Base-by-base conservation (phyloP, 2,113 vertebrate genomes). In the Paedocypris sp. region DNA sequence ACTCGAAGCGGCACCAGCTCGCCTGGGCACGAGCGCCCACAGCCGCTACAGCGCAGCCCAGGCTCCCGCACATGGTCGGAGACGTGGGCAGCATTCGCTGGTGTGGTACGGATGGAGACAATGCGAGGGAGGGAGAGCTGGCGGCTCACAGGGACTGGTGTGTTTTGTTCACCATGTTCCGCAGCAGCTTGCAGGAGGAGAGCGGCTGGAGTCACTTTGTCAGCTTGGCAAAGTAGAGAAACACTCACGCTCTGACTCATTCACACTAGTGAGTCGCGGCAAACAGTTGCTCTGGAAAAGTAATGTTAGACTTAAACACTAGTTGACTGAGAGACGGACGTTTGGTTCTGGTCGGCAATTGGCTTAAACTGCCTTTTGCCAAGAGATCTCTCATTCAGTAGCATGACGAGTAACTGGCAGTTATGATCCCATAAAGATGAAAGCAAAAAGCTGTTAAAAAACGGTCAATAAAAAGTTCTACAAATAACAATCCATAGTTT, bases 1-100 rank as follows among this genome's bases (percentile, higher is more conserved):
- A 61, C 66, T 66, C 68, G 43, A 75, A 75, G 79, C 73, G 59
- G 67, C 75, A 72, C 58, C 65, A 72, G 64, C 63, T 53, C 57
- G 62, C 62, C 52, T 53, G 62, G 58, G 66, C 67, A 68, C 54
- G 62, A 61, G 66, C 62, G 67, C 66, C 62, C 72, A 66, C 56
- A 58, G 58, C 54, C 58, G 71, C 68, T 69, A 45, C 59, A 49
- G 62, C 43, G 49, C 45, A 26, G 66, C 62, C 60, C 67, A 61
- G 60, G 35, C 62, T 39, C 73, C 64, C 69, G 66, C 61, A 50
- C 60, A 39, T 29, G 42, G 48, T 59, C 35, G 41, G 41, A 62
- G 56, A 73, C 67, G 68, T 70, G 68, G 63, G 62, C 68, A 66
- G 63, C 63, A 66, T 70, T 50, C 23, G 39, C 48, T 52, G 38